A percentile compares a stretch with the other conserved stretches of the same genome.
phyloP scores from a whole-genome alignment of 2,113 vertebrate species.

The Forbesichthys papilliferus region DNA sequence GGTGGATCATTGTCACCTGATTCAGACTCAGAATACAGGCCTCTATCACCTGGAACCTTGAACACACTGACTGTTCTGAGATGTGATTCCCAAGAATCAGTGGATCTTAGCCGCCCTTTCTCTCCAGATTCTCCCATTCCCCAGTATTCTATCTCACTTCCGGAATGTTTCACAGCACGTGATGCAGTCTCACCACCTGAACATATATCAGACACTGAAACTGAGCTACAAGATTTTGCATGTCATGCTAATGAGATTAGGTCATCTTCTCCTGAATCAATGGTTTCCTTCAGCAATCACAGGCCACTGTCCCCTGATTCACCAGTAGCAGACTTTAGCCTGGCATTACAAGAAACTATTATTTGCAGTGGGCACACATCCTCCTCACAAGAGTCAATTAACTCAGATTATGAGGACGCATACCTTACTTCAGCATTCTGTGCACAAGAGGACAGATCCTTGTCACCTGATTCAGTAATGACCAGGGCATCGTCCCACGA shows the following conservation, averaged over 20 bases:
- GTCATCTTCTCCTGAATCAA: slow-evolving; percentile 29
- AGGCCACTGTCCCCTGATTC: slow-evolving; percentile 42
- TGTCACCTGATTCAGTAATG: slow-evolving; percentile 33
- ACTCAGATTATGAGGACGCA: slow-evolving; percentile 7
- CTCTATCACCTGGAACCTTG: slow-evolving; percentile 29
- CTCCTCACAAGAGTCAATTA: slow-evolving; percentile 23
- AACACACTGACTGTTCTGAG: slow-evolving; percentile 2
- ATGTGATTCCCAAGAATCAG: slow-evolving; percentile 20
- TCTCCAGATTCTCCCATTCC: slow-evolving; percentile 43
- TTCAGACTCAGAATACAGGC: slow-evolving; percentile 33
- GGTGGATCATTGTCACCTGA: slow-evolving; percentile 15
- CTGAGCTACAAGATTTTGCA: not conserved
- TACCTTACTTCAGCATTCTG: not conserved
- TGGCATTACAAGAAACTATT: not conserved
- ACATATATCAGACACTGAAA: slow-evolving; percentile 13
- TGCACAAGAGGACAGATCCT: slow-evolving; percentile 19
- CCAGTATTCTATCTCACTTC: slow-evolving; percentile 11
- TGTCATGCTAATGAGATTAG: slow-evolving; percentile 7
- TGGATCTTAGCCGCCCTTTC: slow-evolving; percentile 14
- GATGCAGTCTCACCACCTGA: slow-evolving; percentile 27
- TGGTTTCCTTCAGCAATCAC: slow-evolving; percentile 8
- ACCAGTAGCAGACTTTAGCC: slow-evolving; percentile 35
- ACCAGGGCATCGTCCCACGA: slow-evolving; percentile 24
- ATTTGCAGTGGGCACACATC: slow-evolving; percentile 2
- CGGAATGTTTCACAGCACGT: not conserved